Percentiles rank a stretch among this genome's conserved stretches.
Evolutionary conservation across 2,797 vertebrate genomes (phyloP).

Genomic region (Girardinus metallicus): DNA sequence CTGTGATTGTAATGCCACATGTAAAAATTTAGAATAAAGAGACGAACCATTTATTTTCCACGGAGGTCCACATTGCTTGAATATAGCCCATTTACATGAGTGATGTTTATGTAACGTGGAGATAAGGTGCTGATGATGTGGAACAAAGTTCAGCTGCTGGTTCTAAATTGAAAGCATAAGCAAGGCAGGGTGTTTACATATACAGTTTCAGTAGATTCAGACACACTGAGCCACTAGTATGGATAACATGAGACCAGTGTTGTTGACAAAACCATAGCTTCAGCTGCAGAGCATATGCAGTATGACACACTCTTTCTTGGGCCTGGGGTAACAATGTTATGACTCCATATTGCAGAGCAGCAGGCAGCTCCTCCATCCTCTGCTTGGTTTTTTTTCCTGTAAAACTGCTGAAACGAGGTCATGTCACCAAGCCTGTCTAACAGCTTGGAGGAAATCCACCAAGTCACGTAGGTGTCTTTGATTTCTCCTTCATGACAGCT

Average conservation of each 20-base stretch:
- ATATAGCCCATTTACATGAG: neutral
- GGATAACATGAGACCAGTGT: slow-evolving; percentile 1
- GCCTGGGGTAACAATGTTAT: slow-evolving; percentile 39
- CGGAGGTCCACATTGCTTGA: neutral
- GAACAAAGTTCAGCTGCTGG: slow-evolving; percentile 23
- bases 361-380: slow-evolving; percentile 31
- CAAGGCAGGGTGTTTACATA: slow-evolving; percentile 16
- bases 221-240: slow-evolving; percentile 39
- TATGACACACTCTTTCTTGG: slow-evolving; percentile 29
- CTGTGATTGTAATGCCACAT: neutral
- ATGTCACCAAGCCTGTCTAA: slow-evolving; percentile 39
- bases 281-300: slow-evolving; percentile 47
- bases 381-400: slow-evolving; percentile 26
- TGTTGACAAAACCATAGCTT: slow-evolving; percentile 35
- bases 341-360: slow-evolving; percentile 44
- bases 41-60: neutral
- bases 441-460: slow-evolving; percentile 47
- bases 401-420: slow-evolving; percentile 58
- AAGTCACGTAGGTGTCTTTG: slow-evolving; percentile 58
- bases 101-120: no score
- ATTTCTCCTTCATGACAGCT: slow-evolving; percentile 61
- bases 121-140: slow-evolving; percentile 1
- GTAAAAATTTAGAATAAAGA: neutral
- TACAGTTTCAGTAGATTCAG: slow-evolving; percentile 5
- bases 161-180: slow-evolving; percentile 10